Conservation (phyloP, 2,888 invertebrate genomes). For the Phorcus lineatus region DNA sequence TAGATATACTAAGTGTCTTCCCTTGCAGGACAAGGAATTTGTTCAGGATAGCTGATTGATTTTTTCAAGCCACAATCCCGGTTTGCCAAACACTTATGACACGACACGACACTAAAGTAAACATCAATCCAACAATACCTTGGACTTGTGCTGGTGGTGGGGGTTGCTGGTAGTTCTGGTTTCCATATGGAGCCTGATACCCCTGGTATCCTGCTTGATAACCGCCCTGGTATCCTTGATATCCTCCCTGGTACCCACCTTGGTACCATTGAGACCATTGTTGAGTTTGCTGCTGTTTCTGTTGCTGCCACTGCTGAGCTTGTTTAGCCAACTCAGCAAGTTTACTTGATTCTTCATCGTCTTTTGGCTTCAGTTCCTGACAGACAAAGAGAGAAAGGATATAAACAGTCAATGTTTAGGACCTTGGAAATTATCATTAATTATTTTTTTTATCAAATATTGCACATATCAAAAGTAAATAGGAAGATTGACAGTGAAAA, state of each 20-base stretch:
- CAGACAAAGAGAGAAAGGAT: neutral
- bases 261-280: neutral
- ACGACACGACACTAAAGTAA: too few relatives aligned
- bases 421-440: too few relatives aligned
- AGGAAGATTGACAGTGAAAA: too few relatives aligned
- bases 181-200: neutral
- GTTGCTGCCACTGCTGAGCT: slow-evolving; percentile 26
- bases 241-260: neutral
- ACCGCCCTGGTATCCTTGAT: neutral
- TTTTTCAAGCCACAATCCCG: too few relatives aligned
- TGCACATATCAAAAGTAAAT: too few relatives aligned
- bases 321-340: neutral
- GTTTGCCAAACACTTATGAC: too few relatives aligned
- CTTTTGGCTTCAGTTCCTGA: neutral
- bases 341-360: neutral
- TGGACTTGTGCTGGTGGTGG: slow-evolving; percentile 4
- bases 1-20: too few relatives aligned
- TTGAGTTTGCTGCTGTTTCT: slow-evolving; percentile 16
- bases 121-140: neutral
- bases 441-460: too few relatives aligned
- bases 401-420: neutral
- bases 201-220: neutral
- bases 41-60: too few relatives aligned
- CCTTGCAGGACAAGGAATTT: too few relatives aligned
- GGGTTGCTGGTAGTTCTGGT: neutral